These are phyloP conservation scores for Amia ocellicauda DNA, from an alignment of 2,113 vertebrate genomes.

Conservation along the genomic window DNA sequence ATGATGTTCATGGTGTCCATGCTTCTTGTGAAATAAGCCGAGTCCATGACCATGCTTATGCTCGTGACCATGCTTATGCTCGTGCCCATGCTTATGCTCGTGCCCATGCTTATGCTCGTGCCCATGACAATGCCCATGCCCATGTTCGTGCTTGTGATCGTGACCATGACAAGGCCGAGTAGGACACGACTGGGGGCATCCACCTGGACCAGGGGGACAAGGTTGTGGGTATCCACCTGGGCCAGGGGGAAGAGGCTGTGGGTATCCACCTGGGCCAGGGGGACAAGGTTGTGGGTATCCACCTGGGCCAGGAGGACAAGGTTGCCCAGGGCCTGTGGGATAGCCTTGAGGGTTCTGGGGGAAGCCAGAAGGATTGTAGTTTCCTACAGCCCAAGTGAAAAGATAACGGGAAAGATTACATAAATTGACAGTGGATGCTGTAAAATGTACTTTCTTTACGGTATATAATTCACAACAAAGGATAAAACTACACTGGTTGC, in stretches of 20 bases:
- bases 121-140: constrained; percentile 8
- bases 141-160: not conserved
- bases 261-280: too few relatives aligned
- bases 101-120: not conserved
- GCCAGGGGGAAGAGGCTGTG: too few relatives aligned
- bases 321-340: not conserved
- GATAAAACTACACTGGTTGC: too few relatives aligned
- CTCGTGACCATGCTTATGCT: too few relatives aligned
- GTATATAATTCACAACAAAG: too few relatives aligned
- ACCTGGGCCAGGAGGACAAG: too few relatives aligned
- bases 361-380: constrained; percentile 1
- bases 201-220: too few relatives aligned
- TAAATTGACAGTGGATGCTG: not conserved
- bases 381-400: constrained; percentile 11
- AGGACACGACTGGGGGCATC: not conserved
- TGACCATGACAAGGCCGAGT: not conserved
- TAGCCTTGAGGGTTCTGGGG: not conserved
- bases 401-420: not conserved
- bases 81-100: not conserved
- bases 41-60: not conserved
- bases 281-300: too few relatives aligned
- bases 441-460: too few relatives aligned
- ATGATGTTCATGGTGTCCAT: not conserved
- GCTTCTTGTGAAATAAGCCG: not conserved
- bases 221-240: constrained; percentile 12